Conservation (phyloP, 2,113 vertebrate species). For the Daphoenositta chrysoptera region DNA sequence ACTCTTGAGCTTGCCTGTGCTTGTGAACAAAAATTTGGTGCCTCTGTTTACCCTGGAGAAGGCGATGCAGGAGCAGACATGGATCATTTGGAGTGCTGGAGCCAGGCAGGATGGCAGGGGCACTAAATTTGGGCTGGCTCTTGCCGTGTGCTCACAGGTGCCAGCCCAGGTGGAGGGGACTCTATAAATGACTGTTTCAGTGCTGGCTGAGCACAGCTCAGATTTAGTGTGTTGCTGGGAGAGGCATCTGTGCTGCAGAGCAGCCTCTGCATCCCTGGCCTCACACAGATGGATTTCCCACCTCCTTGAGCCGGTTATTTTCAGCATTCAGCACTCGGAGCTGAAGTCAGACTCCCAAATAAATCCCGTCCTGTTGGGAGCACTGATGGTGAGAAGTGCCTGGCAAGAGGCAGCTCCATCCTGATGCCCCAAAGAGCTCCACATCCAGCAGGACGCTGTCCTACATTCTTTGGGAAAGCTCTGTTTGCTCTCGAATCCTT, state of each 20-base stretch:
- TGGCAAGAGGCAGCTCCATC: not conserved
- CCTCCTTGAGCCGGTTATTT: not conserved
- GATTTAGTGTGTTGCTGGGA: not conserved
- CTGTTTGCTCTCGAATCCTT: not conserved
- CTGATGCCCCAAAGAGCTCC: not conserved
- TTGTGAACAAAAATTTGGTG: not conserved
- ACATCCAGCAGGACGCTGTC: accelerated
- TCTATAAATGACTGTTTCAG: not conserved
- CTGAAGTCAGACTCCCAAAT: not conserved
- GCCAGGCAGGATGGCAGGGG: not conserved
- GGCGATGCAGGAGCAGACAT: not conserved
- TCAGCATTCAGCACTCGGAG: not conserved
- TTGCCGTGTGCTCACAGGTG: not conserved
- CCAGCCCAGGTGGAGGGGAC: not conserved
- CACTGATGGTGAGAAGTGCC: not conserved
- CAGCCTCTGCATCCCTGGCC: not conserved
- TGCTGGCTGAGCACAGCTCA: not conserved
- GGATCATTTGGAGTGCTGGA: not conserved
- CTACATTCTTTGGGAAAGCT: not conserved
- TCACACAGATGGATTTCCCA: not conserved
- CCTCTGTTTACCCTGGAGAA: not conserved
- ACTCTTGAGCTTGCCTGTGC: constrained; percentile 9
- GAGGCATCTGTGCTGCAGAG: not conserved
- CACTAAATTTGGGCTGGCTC: not conserved
- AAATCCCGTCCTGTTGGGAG: not conserved